Percentiles rank a stretch among this genome's conserved stretches.
Evolutionary conservation across 2,113 vertebrate genomes (phyloP).

Genomic region (Cyanoderma ruficeps): DNA sequence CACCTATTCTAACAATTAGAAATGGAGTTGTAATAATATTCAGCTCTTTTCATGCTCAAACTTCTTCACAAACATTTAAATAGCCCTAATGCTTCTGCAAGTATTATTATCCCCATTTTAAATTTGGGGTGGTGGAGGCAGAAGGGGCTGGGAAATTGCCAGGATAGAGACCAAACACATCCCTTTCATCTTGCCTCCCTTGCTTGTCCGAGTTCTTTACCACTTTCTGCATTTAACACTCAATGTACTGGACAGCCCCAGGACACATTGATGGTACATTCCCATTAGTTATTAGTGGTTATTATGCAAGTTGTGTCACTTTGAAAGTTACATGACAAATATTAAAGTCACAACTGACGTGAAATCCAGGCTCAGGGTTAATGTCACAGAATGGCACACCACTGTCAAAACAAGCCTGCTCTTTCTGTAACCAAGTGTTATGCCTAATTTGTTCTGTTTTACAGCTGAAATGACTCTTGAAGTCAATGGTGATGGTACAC

Average conservation of each 20-base stretch:
- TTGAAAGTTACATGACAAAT: neutral
- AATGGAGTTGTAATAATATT: slow-evolving; percentile 19
- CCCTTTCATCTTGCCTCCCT: neutral
- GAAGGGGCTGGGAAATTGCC: neutral
- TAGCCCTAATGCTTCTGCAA: neutral
- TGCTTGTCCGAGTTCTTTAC: neutral
- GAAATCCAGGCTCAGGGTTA: neutral
- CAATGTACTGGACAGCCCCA: neutral
- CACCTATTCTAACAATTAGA: neutral
- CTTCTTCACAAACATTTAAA: slow-evolving; percentile 18
- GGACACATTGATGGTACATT: rapidly evolving
- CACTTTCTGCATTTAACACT: neutral
- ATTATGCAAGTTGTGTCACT: neutral
- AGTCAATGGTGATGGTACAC: neutral
- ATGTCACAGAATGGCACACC: neutral
- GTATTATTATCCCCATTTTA: slow-evolving; percentile 32
- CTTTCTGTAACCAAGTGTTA: neutral
- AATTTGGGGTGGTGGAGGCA: neutral
- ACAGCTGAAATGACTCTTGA: neutral
- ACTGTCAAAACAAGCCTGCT: neutral
- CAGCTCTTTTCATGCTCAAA: slow-evolving; percentile 44
- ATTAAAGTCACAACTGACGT: neutral
- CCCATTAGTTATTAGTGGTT: neutral
- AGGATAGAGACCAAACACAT: neutral
- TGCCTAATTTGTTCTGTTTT: neutral